Evolutionary conservation across 2,888 invertebrate species (phyloP), one percentile per base, ranked within the genome.

Genomic region (Urechis unicinctus): DNA sequence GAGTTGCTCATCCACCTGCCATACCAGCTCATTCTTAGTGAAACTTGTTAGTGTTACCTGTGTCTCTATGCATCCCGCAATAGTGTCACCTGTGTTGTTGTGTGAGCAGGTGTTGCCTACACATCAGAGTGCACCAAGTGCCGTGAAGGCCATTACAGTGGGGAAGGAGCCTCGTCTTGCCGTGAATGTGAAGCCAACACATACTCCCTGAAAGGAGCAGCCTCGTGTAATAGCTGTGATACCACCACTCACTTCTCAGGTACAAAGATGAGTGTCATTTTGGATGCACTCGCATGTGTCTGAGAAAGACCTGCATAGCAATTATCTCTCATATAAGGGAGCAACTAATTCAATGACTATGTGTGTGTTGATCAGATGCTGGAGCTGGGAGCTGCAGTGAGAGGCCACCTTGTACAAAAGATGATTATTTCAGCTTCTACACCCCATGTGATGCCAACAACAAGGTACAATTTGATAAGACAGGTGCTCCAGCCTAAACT

Each of bases 61-160:
- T 36, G 9, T 13, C 17, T 36, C 17, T 17, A 3, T 43, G 36
- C 36, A 36, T 36, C 36, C 9, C 36, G 9, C 9, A 36, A 13
- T 36, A 13, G 17, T 41, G 2, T 24, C 21, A 17, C 24, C 6
- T 48, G n/a, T n/a, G n/a, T n/a, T n/a, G n/a, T n/a, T n/a, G n/a
- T n/a, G n/a, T n/a, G n/a, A n/a, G n/a, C n/a, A 81, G 83, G 83
- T 28, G 79, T 83, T 30, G 82, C 82, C 0, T 83, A 79, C 66
- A 80, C 83, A 1, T 81, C 83, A 0, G 78, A 80, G 56, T 82
- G 82, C 65, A 74, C 75, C 17, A 78, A 78, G 24, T 82, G 81
- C 66, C 71, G 72, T 6, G 70, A 75, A 6, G 82, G 82, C 5
- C 80, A 79, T 2, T 82, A 71, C 75, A 72, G 72, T 43, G 68